A percentile compares a stretch with the other conserved stretches of the same genome.
Evolutionary conservation across 2,113 vertebrate genomes (phyloP).

Genomic region (Theristicus caerulescens): DNA sequence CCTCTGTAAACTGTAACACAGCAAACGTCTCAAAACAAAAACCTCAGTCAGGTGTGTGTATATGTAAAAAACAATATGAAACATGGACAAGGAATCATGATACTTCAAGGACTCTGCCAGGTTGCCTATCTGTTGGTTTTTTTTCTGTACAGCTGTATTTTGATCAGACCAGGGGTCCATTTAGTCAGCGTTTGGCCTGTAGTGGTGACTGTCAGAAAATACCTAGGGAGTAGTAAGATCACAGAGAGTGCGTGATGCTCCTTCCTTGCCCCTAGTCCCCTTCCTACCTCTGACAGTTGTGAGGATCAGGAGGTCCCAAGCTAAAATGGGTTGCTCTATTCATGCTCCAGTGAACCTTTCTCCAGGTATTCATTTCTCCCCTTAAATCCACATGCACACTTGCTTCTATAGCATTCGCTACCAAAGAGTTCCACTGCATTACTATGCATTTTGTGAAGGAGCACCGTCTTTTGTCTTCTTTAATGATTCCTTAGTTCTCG

Average conservation of each 20-base stretch:
- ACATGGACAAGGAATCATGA: background rate
- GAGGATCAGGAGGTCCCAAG: background rate
- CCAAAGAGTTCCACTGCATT: background rate
- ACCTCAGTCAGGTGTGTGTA: background rate
- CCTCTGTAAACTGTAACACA: background rate
- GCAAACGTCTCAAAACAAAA: background rate
- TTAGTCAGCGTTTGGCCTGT: background rate
- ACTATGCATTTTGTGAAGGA: background rate
- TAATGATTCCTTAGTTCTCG: background rate
- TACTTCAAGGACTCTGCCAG: background rate
- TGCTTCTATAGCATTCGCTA: background rate
- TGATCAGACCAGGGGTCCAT: background rate
- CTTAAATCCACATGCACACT: background rate
- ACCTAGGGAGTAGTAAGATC: background rate
- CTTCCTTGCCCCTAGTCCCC: background rate
- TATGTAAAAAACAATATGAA: background rate
- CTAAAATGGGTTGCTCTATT: background rate
- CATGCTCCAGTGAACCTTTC: background rate
- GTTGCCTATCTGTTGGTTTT: background rate
- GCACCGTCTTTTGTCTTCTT: background rate
- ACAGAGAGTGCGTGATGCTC: background rate
- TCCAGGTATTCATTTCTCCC: background rate
- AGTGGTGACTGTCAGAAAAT: background rate
- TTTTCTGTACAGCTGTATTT: background rate
- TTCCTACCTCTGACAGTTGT: background rate